Evolutionary conservation across 2,888 invertebrate species (phyloP).

Genomic region (Gastracanthus pulcherrimus): DNA sequence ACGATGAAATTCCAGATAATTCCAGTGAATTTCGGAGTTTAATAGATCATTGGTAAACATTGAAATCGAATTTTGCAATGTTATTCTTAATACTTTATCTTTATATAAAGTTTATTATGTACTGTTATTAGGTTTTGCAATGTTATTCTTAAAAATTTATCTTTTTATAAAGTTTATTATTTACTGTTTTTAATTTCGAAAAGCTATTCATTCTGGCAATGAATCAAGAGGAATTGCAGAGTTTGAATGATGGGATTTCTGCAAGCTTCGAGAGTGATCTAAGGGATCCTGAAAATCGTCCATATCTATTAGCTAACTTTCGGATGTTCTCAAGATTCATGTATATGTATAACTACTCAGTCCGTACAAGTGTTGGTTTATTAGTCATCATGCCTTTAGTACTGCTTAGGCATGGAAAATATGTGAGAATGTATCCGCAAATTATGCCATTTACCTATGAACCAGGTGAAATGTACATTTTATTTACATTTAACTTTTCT

Average conservation of each 20-base stretch:
- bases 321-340: conserved; percentile 20
- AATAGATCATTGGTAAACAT: no score
- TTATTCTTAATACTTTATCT: no score
- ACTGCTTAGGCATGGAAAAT: conserved; percentile 30
- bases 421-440: conserved; percentile 33
- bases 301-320: conserved; percentile 17
- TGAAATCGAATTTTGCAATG: no score
- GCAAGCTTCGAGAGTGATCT: conserved; percentile 26
- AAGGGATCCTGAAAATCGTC: neutral
- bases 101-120: no score
- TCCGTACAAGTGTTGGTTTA: neutral
- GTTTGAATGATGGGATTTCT: conserved; percentile 32
- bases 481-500: no score
- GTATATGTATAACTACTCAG: neutral
- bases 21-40: no score
- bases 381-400: conserved; percentile 6
- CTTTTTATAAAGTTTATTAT: neutral
- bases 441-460: conserved; percentile 12
- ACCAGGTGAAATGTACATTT: conserved; percentile 33
- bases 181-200: neutral
- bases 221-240: conserved; percentile 18
- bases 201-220: conserved; percentile 20
- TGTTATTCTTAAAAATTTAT: neutral
- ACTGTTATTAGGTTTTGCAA: no score
- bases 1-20: no score